phyloP scores from a whole-genome alignment of 2,888 invertebrate genomes.

The Pheosia tremula region DNA sequence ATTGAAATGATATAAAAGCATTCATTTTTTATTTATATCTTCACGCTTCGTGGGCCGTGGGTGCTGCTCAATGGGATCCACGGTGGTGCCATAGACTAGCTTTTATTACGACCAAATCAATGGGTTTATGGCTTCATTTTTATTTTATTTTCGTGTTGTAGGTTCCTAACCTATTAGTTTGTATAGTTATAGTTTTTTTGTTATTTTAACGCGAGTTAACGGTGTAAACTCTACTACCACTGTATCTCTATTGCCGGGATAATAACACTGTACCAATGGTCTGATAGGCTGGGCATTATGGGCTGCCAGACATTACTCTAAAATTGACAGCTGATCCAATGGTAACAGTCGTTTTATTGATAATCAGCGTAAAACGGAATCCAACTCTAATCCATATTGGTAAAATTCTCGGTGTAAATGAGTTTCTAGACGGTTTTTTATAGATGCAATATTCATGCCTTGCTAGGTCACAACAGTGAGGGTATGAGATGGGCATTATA shows the following conservation, averaged over 20 bases:
- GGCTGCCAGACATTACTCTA: no score
- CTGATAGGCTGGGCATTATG: no score
- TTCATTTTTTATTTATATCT: slow-evolving; percentile 19
- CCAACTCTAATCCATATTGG: no score
- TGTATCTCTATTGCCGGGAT: background rate
- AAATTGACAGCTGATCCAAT: no score
- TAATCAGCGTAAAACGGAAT: no score
- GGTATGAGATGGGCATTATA: no score
- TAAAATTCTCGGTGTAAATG: no score
- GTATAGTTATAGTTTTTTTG: background rate
- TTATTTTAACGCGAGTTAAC: background rate
- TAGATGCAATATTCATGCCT: no score
- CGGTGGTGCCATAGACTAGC: slow-evolving; percentile 19
- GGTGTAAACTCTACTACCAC: background rate
- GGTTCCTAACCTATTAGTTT: background rate
- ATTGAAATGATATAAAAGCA: slow-evolving; percentile 12
- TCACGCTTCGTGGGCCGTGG: slow-evolving; percentile 17
- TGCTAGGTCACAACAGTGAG: no score
- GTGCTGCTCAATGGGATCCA: slow-evolving; percentile 24
- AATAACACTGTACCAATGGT: background rate
- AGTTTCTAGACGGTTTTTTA: no score
- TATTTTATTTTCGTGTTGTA: background rate
- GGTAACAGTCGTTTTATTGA: no score
- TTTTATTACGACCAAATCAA: slow-evolving; percentile 30
- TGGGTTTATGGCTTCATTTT: slow-evolving; percentile 31